Percentiles rank a stretch among this genome's conserved stretches.
phyloP scores from a whole-genome alignment of 1,140 invertebrate species.

The Heliconius eleuchia region DNA sequence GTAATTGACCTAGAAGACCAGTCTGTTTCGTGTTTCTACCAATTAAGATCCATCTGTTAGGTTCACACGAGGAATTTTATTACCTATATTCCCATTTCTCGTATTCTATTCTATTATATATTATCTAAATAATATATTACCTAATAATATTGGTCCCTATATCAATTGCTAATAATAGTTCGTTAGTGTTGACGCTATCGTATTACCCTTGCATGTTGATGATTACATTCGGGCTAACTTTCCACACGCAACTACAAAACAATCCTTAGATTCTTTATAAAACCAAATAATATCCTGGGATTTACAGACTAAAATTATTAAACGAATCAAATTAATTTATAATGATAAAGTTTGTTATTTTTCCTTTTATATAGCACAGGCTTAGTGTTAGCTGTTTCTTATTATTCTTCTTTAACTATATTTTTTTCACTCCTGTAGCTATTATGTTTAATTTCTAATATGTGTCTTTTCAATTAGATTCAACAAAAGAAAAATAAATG shows the following conservation, averaged over 20 bases:
- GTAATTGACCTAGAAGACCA: background rate
- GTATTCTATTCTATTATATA: background rate
- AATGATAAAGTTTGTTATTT: background rate
- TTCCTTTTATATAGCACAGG: too few relatives aligned
- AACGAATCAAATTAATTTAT: background rate
- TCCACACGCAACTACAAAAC: conserved; percentile 18
- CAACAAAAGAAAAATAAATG: too few relatives aligned
- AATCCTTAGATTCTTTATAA: conserved; percentile 10
- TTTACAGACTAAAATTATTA: background rate
- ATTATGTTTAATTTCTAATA: too few relatives aligned
- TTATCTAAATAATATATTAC: background rate
- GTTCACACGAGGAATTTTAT: background rate
- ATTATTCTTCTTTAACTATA: too few relatives aligned
- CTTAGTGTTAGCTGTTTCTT: too few relatives aligned
- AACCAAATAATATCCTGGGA: conserved; percentile 9
- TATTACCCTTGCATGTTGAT: conserved; percentile 22
- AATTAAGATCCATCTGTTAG: background rate
- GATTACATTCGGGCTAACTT: conserved; percentile 16
- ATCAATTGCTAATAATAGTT: conserved; percentile 16
- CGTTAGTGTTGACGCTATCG: conserved; percentile 20
- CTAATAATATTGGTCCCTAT: background rate
- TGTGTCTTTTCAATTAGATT: too few relatives aligned
- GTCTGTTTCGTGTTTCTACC: background rate
- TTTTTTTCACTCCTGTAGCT: too few relatives aligned
- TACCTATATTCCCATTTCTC: background rate